Evolutionary conservation across 1,140 invertebrate genomes (phyloP), one percentile per base, ranked within the genome.

Genomic region (Battus philenor): DNA sequence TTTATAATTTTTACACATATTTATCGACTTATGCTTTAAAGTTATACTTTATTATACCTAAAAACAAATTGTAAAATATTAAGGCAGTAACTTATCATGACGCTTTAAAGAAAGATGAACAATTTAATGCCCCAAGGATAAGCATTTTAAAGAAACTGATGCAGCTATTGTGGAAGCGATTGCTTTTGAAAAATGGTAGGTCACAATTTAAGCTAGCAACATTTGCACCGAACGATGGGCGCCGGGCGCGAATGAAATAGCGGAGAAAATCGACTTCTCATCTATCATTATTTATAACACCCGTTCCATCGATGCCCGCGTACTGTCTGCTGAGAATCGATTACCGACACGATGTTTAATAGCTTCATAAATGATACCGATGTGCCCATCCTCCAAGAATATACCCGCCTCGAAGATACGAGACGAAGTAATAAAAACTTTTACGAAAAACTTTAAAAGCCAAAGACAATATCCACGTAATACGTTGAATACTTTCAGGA

Each of bases 281-380:
- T 63, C 60, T 51, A 63, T 67, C 66, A 69, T 59, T 61, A 51
- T 71, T 68, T 70, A 70, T 67, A 68, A 59, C 57, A 32, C 55
- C 50, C 48, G 16, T 51, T 24, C 43, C 43, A 58, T 33, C 45
- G 50, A 50, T 36, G 50, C 53, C 30, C 32, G 22, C 33, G 31
- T 43, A 50, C 43, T 45, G 38, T 56, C 48, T 36, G 27, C 44
- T 43, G 47, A 30, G 50, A 53, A 56, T 56, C 54, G 54, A 56
- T 56, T 56, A 51, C 45, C 48, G 43, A 43, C 49, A 50, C 38
- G 9, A 46, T 47, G 50, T 53, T 58, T 53, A 58, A 53, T 49
- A 39, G 38, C 18, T 29, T 50, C 18, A 20, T 20, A 20, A 20
- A 3, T 20, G 6, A 3, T 6, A 6, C 2, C 18, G 6, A 20